Conservation (phyloP, 2,888 invertebrate genomes). For the Silvanus unidentatus region DNA sequence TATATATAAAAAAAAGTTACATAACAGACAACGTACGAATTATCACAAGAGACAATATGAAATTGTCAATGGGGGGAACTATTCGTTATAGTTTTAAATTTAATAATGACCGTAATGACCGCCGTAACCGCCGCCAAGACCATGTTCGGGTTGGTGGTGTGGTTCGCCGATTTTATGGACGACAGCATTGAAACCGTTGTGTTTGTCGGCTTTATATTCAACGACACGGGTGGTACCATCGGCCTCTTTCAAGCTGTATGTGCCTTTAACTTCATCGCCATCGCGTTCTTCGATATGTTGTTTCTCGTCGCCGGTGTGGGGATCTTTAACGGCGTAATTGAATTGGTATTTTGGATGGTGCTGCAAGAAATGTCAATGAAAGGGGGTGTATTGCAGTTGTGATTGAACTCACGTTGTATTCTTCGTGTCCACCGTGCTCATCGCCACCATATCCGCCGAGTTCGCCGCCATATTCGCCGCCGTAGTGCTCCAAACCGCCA, state of each 20-base stretch:
- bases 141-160: constrained; percentile 14
- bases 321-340: constrained; percentile 33
- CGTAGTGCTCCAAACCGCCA: constrained; percentile 17
- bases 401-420: constrained; percentile 24
- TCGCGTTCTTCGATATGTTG: constrained; percentile 54
- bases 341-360: constrained; percentile 31
- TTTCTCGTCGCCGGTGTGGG: constrained; percentile 32
- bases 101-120: constrained; percentile 20
- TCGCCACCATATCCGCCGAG: constrained; percentile 21
- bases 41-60: background rate
- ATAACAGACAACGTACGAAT: constrained; percentile 1
- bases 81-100: constrained; percentile 5
- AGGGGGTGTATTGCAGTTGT: background rate
- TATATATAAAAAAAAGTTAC: background rate
- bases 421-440: constrained; percentile 20
- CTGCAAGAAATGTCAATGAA: constrained; percentile 16
- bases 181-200: constrained; percentile 32
- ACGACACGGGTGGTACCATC: constrained; percentile 42
- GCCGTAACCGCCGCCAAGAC: constrained; percentile 15
- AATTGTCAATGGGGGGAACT: constrained; percentile 3
- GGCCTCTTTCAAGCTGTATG: constrained; percentile 52
- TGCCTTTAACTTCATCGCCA: constrained; percentile 58
- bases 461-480: constrained; percentile 20
- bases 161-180: constrained; percentile 31
- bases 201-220: constrained; percentile 33